Evolutionary conservation across 2,113 vertebrate genomes (phyloP), one percentile per base, ranked within the genome.

Genomic region (Aleadryas rufinucha): DNA sequence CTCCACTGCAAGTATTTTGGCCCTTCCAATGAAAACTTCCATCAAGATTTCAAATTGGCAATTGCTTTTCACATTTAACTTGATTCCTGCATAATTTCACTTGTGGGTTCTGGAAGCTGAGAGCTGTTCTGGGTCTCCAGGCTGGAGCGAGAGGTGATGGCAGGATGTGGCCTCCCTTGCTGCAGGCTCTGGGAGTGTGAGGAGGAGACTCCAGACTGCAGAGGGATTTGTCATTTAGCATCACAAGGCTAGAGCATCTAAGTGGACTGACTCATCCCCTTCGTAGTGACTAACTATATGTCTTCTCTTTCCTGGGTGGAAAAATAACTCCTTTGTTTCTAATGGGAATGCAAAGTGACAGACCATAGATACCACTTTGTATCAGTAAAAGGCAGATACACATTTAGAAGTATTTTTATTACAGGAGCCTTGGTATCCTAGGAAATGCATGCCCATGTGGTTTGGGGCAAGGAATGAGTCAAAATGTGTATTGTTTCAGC

Each of bases 281-380:
- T 75, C 56, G 88, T 33, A 71, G 69, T 97, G 96, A 96, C 87
- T 97, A 95, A 95, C 64, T 90, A 2, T 84, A 16, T 77, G 31
- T 77, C 87, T 93, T 85, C 54, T 71, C 92, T 94, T 59, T 86
- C 33, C 47, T 81, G 16, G 9, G 53, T 71, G 49, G 96, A 87
- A 87, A 89, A 91, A 93, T 71, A 94, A 79, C 56, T 89, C 83
- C 50, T 70, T 1, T 89, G 69, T 93, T 93, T 87, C 72, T 84
- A 60, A 83, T 1, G 20, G 56, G n/a, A 88, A 80, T 50, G 84
- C 16, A 64, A 83, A 94, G 75, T 80, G 82, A 93, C 79, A 92
- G 59, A 88, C 64, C 31, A 11, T 54, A 74, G 92, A 79, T 85
- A 94, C 64, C 22, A 63, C 50, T 91, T 95, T 35, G 22, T 64